Base-by-base conservation (phyloP, 1,140 invertebrate genomes). In the Physella acuta region DNA sequence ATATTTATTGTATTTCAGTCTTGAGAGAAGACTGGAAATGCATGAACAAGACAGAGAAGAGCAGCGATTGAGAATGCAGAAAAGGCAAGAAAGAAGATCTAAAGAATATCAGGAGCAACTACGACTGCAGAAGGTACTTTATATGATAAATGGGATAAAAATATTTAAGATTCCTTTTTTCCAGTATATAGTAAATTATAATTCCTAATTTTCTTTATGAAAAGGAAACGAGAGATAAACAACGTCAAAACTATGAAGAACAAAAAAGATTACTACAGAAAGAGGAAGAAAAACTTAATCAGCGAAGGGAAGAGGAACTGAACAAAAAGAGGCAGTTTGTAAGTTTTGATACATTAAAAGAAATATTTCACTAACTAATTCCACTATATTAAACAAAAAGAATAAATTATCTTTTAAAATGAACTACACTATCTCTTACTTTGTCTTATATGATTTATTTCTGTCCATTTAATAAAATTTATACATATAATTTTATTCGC, bases 171-270 rank as follows among this genome's bases (percentile, higher is more conserved):
- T n/a, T n/a, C n/a, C n/a, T n/a, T n/a, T n/a, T n/a, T n/a, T n/a
- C n/a, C n/a, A n/a, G n/a, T n/a, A n/a, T n/a, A n/a, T n/a, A n/a
- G n/a, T n/a, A n/a, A n/a, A n/a, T n/a, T n/a, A n/a, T n/a, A n/a
- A n/a, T n/a, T n/a, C n/a, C n/a, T n/a, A n/a, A n/a, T n/a, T n/a
- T n/a, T n/a, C n/a, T n/a, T n/a, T n/a, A n/a, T n/a, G n/a, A n/a
- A n/a, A n/a, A 84, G 82, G 82, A 84, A 52, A 59, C 80, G 8
- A 58, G 81, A 66, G 82, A 84, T 33, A 79, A 78, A 68, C 82
- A 84, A 64, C 66, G 81, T 1, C 73, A 75, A 24, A 79, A 82
- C 31, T 78, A 77, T 71, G 81, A 83, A 55, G 82, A 83, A 53
- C 76, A 80, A 49, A 79, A 80, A 70, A 72, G 78, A 37, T 44